A percentile compares a stretch with the other conserved stretches of the same genome.
phyloP scores from a whole-genome alignment of 2,113 vertebrate species.

The Penelope pileata region DNA sequence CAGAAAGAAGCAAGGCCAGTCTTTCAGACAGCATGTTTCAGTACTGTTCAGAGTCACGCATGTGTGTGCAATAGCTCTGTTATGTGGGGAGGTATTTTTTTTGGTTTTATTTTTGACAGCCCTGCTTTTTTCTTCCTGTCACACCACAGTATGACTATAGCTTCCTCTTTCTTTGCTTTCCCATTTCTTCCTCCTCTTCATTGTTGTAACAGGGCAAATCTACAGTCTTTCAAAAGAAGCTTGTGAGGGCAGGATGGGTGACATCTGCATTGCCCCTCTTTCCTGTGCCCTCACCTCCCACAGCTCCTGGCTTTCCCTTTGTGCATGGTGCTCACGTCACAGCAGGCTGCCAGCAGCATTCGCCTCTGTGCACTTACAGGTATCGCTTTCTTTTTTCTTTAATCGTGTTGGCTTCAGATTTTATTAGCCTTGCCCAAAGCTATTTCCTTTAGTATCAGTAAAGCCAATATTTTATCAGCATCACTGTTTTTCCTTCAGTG shows the following conservation, averaged over 20 bases:
- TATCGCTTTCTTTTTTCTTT: neutral
- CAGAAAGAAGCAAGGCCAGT: neutral
- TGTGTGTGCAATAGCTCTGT: neutral
- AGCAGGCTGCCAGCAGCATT: neutral
- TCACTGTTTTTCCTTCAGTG: neutral
- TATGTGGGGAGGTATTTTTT: fast-evolving
- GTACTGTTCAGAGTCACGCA: neutral
- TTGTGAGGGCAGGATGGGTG: neutral
- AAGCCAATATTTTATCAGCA: conserved; percentile 9
- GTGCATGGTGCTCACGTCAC: fast-evolving
- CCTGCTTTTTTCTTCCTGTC: neutral
- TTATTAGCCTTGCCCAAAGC: neutral
- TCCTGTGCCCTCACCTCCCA: neutral
- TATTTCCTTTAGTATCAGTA: conserved; percentile 3
- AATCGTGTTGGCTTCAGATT: neutral
- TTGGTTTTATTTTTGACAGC: neutral
- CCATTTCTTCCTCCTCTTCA: neutral
- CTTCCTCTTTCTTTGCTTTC: neutral
- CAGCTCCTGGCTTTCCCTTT: neutral
- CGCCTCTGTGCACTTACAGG: neutral
- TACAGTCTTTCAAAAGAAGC: neutral
- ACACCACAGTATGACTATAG: neutral
- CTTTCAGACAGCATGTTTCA: neutral
- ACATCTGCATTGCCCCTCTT: neutral
- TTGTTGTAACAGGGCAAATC: neutral